Percentiles rank a stretch among this genome's conserved stretches.
These are phyloP conservation scores for Habroteleia sp. DNA, from an alignment of 2,888 invertebrate genomes.

Conservation along the genomic window DNA sequence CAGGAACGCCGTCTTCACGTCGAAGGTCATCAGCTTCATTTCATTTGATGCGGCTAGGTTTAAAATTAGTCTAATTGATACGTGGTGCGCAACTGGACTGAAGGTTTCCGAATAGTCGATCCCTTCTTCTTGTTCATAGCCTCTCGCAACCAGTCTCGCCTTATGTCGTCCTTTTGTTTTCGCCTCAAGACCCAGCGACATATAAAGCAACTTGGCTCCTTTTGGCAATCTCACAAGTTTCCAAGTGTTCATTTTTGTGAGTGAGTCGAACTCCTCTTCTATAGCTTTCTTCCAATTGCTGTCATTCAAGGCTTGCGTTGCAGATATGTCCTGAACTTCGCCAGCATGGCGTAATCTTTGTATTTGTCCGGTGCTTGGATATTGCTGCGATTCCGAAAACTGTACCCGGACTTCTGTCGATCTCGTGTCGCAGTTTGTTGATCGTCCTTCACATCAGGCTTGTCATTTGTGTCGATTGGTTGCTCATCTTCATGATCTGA, in stretches of 20 bases:
- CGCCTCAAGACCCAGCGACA: slow-evolving; percentile 2
- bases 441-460: too few relatives aligned
- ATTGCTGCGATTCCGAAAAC: too few relatives aligned
- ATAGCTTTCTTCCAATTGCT: slow-evolving; percentile 56
- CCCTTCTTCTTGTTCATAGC: slow-evolving; percentile 66
- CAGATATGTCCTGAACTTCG: slow-evolving; percentile 54
- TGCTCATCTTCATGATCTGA: too few relatives aligned
- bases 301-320: slow-evolving; percentile 60
- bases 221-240: not conserved
- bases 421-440: too few relatives aligned
- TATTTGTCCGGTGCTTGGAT: too few relatives aligned
- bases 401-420: too few relatives aligned
- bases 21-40: slow-evolving; percentile 67
- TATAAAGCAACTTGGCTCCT: not conserved
- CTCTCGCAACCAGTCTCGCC: slow-evolving; percentile 69
- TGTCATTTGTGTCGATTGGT: too few relatives aligned
- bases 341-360: slow-evolving; percentile 1
- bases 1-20: slow-evolving; percentile 71
- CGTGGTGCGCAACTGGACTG: slow-evolving; percentile 66
- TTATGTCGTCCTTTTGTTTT: slow-evolving; percentile 45
- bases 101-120: slow-evolving; percentile 65
- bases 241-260: slow-evolving; percentile 2
- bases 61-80: too few relatives aligned
- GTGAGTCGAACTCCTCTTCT: slow-evolving; percentile 31
- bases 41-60: slow-evolving; percentile 55